Conservation (phyloP, 1,140 invertebrate genomes). For the Solenopsis fugax region DNA sequence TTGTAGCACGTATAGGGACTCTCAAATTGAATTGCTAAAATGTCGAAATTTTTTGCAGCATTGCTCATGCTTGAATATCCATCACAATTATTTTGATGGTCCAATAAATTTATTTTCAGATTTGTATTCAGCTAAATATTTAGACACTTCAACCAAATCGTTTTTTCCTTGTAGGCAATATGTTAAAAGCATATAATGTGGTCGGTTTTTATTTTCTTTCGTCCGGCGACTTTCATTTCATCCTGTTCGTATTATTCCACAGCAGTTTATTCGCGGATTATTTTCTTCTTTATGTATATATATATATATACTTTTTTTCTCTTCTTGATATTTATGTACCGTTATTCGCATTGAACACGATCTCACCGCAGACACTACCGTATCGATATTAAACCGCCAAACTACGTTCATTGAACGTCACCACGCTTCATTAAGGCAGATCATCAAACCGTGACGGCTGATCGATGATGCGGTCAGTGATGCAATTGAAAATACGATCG, state of each 20-base stretch:
- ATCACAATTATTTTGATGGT: no score
- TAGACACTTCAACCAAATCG: no score
- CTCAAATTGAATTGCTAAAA: no score
- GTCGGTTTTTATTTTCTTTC: not conserved
- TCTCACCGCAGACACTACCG: not conserved
- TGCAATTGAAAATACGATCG: constrained; percentile 36
- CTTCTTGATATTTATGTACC: not conserved
- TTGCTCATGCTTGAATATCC: not conserved
- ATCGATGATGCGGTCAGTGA: constrained; percentile 45
- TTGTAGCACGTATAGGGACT: no score
- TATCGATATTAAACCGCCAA: constrained; percentile 24
- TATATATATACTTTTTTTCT: not conserved
- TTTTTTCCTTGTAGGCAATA: not conserved
- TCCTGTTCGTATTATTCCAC: no score
- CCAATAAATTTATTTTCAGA: no score
- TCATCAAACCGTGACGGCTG: constrained; percentile 1
- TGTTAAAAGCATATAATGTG: not conserved
- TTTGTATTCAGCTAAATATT: no score
- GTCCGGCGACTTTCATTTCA: not conserved
- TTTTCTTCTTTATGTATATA: not conserved
- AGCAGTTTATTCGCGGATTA: not conserved
- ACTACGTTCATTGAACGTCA: constrained; percentile 28
- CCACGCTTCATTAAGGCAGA: constrained; percentile 3
- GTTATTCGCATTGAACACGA: constrained; percentile 9
- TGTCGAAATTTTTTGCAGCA: no score